Percentiles rank a stretch among this genome's conserved stretches.
Conservation (phyloP, 2,113 vertebrate species). For the Choloepus hoffmanni region DNA sequence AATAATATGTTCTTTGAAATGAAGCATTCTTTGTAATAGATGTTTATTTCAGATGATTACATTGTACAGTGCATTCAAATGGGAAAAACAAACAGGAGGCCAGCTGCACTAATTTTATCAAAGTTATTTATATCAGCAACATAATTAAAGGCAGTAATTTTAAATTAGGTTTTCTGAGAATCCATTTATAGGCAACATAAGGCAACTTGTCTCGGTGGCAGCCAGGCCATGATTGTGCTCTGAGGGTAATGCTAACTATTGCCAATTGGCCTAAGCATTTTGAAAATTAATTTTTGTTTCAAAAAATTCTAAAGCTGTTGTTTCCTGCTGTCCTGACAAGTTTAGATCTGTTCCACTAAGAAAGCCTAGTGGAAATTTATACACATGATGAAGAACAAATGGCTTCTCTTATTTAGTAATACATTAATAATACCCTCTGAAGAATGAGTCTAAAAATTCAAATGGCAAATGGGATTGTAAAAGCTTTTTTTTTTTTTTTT, state of each 20-base stretch:
- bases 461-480: background rate
- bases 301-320: slow-evolving; percentile 58
- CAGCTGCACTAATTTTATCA: slow-evolving; percentile 81
- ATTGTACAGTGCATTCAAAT: slow-evolving; percentile 72
- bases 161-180: slow-evolving; percentile 83
- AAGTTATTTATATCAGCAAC: slow-evolving; percentile 82
- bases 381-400: slow-evolving; percentile 57
- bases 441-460: slow-evolving; percentile 33
- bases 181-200: slow-evolving; percentile 79
- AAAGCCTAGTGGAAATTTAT: slow-evolving; percentile 63
- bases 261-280: slow-evolving; percentile 77
- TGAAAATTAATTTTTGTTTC: slow-evolving; percentile 74
- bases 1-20: slow-evolving; percentile 78
- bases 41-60: slow-evolving; percentile 77
- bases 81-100: slow-evolving; percentile 80
- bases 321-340: slow-evolving; percentile 52
- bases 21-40: slow-evolving; percentile 71
- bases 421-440: slow-evolving; percentile 10
- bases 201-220: slow-evolving; percentile 67
- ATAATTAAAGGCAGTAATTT: slow-evolving; percentile 84
- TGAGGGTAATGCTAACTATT: slow-evolving; percentile 64
- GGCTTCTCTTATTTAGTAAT: slow-evolving; percentile 32
- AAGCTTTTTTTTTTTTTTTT: background rate
- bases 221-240: slow-evolving; percentile 59
- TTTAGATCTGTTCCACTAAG: slow-evolving; percentile 60